Evolutionary conservation across 2,797 vertebrate species (phyloP), one percentile per base, ranked within the genome.

Genomic region (Hypotaenidia philippensis): DNA sequence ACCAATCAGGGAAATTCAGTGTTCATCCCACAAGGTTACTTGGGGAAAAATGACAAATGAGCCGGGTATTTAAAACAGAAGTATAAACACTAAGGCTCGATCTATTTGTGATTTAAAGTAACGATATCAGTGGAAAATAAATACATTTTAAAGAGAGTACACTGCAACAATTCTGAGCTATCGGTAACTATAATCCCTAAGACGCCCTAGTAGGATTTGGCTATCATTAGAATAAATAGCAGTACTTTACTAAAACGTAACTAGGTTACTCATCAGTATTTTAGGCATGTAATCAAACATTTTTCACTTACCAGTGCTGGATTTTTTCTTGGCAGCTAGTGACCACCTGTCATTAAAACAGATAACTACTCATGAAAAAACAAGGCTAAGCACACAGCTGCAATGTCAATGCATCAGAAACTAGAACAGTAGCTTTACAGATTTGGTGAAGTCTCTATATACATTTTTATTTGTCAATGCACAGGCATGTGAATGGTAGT

Each of bases 261-360:
- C 45, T 41, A 96, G 78, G 84, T 70, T 92, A 97, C 86, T 93
- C 61, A 89, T 94, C 93, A 76, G 88, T 89, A 96, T 96, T 97
- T 97, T 94, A 97, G 61, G 78, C 94, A 92, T 92, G 69, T 40
- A 98, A 96, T 96, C 92, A 97, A 97, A 97, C 55, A 63, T 90
- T 94, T 97, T 97, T 94, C 94, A 98, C 98, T 98, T 98, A 98
- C 98, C 98, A 98, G 78, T 98, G 98, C 97, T 98, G 98, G 97
- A 98, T 98, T 96, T 98, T 98, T 96, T 98, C 98, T 82, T 98
- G 98, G 98, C 98, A 98, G 98, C 97, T 95, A 96, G 96, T 97
- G 98, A 98, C 98, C 98, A 98, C 98, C 98, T 98, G 98, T 98
- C 97, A 98, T 98, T 93, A 97, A 98, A 98, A 98, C 97, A 98